phyloP scores from a whole-genome alignment of 1,140 invertebrate species.

The Ganaspis sp. region DNA sequence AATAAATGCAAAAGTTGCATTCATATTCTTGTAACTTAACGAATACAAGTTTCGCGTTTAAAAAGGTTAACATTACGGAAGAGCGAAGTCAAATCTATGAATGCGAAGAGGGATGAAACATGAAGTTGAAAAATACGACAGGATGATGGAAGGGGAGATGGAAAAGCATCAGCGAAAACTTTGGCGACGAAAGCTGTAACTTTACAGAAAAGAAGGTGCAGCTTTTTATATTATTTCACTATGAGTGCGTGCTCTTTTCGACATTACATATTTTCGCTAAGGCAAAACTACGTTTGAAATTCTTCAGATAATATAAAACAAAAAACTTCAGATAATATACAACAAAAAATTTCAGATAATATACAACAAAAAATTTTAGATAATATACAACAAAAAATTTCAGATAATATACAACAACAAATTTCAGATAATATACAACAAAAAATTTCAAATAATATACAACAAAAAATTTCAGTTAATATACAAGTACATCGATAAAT shows the following conservation, averaged over 20 bases:
- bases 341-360: no score
- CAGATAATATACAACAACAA: no score
- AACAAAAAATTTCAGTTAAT: no score
- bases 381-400: no score
- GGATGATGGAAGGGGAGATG: neutral
- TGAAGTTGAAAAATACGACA: neutral
- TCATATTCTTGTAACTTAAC: neutral
- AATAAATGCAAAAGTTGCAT: no score
- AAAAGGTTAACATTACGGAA: neutral
- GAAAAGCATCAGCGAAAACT: neutral
- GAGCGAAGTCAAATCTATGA: neutral
- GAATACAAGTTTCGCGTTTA: neutral
- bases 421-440: no score
- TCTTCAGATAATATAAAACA: slow-evolving; percentile 10
- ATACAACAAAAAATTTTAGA: no score
- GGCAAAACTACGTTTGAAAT: neutral
- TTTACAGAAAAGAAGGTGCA: neutral
- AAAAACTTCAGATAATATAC: no score
- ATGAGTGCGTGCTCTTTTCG: neutral
- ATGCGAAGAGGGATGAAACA: neutral
- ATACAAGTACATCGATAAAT: neutral
- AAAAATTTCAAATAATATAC: no score
- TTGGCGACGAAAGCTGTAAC: slow-evolving; percentile 12
- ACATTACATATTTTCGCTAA: neutral
- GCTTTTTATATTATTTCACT: neutral